phyloP scores from a whole-genome alignment of 2,797 vertebrate species.

The Carcharodon carcharias region DNA sequence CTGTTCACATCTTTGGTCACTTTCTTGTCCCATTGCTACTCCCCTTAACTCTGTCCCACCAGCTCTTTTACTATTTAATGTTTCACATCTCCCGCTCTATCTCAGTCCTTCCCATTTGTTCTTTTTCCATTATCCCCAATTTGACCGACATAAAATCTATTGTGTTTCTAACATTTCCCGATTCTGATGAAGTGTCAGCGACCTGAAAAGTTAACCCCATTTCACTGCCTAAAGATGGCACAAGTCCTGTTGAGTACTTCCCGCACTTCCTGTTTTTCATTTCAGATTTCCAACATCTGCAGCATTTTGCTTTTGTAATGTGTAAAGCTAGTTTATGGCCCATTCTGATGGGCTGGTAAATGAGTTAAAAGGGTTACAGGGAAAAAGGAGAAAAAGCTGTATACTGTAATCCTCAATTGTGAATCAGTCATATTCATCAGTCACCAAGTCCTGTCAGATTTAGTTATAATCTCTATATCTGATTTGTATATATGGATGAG shows the following conservation, averaged over 20 bases:
- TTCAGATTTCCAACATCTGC: background rate
- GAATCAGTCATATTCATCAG: conserved; percentile 35
- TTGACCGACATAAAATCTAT: background rate
- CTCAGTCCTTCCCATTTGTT: background rate
- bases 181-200: background rate
- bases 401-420: background rate
- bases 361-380: background rate
- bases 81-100: background rate
- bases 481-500: background rate
- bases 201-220: background rate
- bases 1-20: background rate
- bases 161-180: background rate
- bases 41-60: background rate
- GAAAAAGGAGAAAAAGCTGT: background rate
- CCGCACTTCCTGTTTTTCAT: background rate
- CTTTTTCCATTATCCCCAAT: background rate
- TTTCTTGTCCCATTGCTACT: background rate
- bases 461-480: background rate
- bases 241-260: background rate
- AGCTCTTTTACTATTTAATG: background rate
- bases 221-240: background rate
- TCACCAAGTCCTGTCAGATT: conserved; percentile 40
- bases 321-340: background rate
- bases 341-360: background rate
- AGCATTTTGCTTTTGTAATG: background rate